Conservation (phyloP, 2,113 vertebrate genomes). For the Todiramphus saurophagus region DNA sequence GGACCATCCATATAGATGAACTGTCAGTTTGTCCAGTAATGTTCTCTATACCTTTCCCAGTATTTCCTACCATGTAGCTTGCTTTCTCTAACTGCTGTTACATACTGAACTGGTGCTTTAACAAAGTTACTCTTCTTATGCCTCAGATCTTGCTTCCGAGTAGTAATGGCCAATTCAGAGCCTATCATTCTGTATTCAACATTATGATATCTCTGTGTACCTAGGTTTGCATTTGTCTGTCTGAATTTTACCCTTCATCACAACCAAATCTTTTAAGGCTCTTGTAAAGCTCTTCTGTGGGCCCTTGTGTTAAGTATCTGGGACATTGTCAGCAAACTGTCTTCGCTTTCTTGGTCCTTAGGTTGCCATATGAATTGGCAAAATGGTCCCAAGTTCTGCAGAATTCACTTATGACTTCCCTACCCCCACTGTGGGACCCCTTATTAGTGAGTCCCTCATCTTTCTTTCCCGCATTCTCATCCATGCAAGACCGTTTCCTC, state of each 20-base stretch:
- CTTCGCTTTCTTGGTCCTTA: not conserved
- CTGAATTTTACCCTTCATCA: not conserved
- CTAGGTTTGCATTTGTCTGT: not conserved
- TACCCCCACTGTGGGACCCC: fast-evolving
- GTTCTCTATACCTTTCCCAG: not conserved
- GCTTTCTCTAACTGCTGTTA: not conserved
- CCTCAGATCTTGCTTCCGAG: not conserved
- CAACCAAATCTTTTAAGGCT: not conserved
- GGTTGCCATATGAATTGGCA: not conserved
- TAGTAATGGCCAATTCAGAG: not conserved
- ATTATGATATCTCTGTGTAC: not conserved
- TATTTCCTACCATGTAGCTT: not conserved
- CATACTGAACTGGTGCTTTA: not conserved
- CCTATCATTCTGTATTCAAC: not conserved
- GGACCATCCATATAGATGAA: not conserved
- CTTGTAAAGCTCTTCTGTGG: not conserved
- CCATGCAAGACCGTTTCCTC: not conserved
- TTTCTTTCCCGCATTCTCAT: not conserved
- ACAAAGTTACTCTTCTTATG: not conserved
- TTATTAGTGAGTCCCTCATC: not conserved
- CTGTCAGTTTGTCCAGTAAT: not conserved
- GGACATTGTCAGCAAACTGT: not conserved
- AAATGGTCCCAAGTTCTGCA: not conserved
- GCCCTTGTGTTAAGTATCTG: not conserved
- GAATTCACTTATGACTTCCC: not conserved